Base-by-base conservation (phyloP, 2,888 invertebrate species). In the Tachina lurida region DNA sequence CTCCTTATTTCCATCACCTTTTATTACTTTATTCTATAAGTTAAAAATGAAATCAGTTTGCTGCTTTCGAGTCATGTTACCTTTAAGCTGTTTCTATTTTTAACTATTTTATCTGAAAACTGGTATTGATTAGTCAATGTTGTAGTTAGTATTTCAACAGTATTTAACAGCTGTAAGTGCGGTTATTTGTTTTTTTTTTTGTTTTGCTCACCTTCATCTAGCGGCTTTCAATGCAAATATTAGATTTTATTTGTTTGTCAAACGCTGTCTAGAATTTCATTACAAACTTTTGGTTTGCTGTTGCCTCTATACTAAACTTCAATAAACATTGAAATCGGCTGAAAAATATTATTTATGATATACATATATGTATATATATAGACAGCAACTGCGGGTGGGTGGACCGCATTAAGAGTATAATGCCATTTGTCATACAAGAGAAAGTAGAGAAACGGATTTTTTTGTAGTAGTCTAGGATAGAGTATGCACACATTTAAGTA, bases 231-330 rank as follows among this genome's bases (percentile, higher is more conserved):
- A n/a, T 52, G 49, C 60, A 60, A 68, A 54, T 31, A 78, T 70
- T 60, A 70, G 43, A 62, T 70, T 70, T 78, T 49, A 19, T 60
- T n/a, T 58, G 31, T 17, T 60, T 58, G 56, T 67, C 19, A 52
- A 71, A 79, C 39, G 39, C 63, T 54, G 63, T 56, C 71, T 79
- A 71, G 71, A 79, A 63, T 79, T 62, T 70, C 43, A 62, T 43
- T 68, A 52, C 22, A 49, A 43, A 49, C 52, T 62, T 70, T 63
- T 22, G 5, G 13, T 41, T 54, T 22, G 31, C 13, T 58, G 4
- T 43, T 49, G 22, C 47, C 10, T 17, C 39, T 3, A 31, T 10
- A 45, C 10, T 54, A 39, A 43, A 43, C 17, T 49, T 22, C 8
- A 31, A 56, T 31, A 56, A 65, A 76, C 54, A 65, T 47, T 56